Evolutionary conservation across 2,113 vertebrate species (phyloP), one percentile per base, ranked within the genome.

Genomic region (Smithornis capensis): DNA sequence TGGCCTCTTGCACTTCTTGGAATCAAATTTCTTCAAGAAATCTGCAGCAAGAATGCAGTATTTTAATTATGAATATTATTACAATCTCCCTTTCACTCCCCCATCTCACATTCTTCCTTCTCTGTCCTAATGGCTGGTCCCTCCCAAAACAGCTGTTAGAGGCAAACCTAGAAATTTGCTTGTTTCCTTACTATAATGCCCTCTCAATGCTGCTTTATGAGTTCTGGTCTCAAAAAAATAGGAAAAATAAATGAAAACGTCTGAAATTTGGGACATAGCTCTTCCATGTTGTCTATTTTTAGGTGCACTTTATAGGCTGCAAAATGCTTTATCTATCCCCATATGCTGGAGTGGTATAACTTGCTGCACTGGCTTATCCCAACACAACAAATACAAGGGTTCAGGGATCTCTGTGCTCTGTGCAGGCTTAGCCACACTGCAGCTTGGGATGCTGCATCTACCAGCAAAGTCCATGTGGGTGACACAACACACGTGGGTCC

Each of bases 21-120:
- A 91, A 92, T 96, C 95, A 92, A 80, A 91, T 97, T 96, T 96
- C 96, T 86, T 80, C 93, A 87, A 96, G 88, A 95, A 92, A 95
- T 90, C 79, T 76, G 83, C 73, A 91, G 94, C 87, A 84, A 92
- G 71, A 94, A 96, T 95, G 92, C 62, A 91, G 74, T 44, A 71
- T 92, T 96, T 97, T 96, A 97, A 96, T 97, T 96, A 87, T 79
- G 80, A 90, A n/a, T 93, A 90, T 97, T 95, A 95, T 96, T 94
- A 94, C 87, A 95, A 64, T 86, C 92, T 89, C 90, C 88, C 69
- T 95, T 93, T 96, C 42, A n/a, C 89, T 94, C 86, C 91, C 68
- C 24, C 40, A 62, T 83, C 52, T 68, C 68, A 74, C 70, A 94
- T 96, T 94, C 87, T 52, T 95, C 38, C 67, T 89, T 49, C 53